phyloP scores from a whole-genome alignment of 2,797 vertebrate species.

The Glossophaga mutica region DNA sequence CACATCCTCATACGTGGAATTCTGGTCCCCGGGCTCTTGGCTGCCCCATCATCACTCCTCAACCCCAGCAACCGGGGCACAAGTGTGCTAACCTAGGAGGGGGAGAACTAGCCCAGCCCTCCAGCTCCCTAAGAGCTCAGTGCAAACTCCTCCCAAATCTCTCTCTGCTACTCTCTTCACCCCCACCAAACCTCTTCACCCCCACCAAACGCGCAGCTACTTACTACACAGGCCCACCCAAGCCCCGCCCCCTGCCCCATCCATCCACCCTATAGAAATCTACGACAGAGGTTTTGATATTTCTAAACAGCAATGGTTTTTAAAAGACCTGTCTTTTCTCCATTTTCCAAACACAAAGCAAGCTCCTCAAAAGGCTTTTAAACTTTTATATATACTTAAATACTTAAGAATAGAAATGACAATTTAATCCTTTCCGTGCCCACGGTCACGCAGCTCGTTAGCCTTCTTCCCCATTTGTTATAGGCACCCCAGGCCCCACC shows the following conservation, averaged over 20 bases:
- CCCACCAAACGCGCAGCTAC: neutral
- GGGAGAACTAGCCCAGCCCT: neutral
- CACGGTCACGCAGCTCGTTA: neutral
- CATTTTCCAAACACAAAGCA: neutral
- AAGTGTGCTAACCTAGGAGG: neutral
- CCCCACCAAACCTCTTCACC: neutral
- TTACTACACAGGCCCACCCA: neutral
- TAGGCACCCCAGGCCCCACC: neutral
- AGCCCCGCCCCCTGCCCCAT: neutral
- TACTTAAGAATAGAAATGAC: neutral
- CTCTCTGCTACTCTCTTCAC: neutral
- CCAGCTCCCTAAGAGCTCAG: neutral
- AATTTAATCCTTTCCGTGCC: neutral
- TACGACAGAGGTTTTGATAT: neutral
- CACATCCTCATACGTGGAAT: neutral
- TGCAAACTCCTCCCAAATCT: neutral
- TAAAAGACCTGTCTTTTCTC: neutral
- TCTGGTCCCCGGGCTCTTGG: slow-evolving; percentile 23
- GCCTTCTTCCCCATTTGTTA: neutral
- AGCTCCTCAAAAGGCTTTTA: neutral
- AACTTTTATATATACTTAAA: neutral
- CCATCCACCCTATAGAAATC: neutral
- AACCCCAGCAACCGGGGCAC: neutral
- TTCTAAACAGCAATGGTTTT: neutral
- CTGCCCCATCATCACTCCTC: neutral